A percentile compares a stretch with the other conserved stretches of the same genome.
Evolutionary conservation across 2,113 vertebrate species (phyloP).

Genomic region (Bombycilla garrulus): DNA sequence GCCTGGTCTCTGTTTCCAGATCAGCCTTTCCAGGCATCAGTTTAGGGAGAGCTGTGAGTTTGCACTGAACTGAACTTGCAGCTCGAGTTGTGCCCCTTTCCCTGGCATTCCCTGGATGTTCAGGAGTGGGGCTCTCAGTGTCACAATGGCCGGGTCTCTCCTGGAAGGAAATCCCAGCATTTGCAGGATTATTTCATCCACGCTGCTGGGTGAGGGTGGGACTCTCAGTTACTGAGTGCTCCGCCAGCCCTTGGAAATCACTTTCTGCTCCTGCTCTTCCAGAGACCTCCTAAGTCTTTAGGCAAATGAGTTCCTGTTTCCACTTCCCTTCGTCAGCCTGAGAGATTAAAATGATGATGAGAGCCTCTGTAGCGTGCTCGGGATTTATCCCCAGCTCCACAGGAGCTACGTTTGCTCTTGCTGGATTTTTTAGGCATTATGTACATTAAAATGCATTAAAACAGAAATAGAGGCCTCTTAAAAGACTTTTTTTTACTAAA

Average conservation of each 20-base stretch:
- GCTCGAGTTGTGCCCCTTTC: neutral
- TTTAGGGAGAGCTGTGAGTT: no score
- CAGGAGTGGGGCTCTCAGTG: accelerated
- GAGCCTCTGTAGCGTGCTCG: neutral
- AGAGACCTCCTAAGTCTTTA: neutral
- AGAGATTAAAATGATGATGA: neutral
- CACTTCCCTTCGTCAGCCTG: neutral
- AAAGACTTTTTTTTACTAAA: neutral
- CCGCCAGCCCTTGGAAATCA: neutral
- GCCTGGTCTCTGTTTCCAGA: no score
- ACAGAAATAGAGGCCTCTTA: neutral
- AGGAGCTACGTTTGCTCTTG: neutral
- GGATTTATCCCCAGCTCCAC: neutral
- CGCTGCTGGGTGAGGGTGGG: neutral
- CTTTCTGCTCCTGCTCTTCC: neutral
- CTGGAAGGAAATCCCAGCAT: accelerated
- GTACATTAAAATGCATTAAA: neutral
- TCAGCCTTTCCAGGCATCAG: no score
- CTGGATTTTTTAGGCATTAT: neutral
- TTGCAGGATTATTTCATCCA: accelerated
- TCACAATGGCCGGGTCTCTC: neutral
- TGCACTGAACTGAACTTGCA: neutral
- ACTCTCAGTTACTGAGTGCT: no score
- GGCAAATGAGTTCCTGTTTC: neutral
- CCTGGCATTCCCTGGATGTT: neutral